Conservation (phyloP, 2,113 vertebrate genomes). For the Steatornis caripensis region DNA sequence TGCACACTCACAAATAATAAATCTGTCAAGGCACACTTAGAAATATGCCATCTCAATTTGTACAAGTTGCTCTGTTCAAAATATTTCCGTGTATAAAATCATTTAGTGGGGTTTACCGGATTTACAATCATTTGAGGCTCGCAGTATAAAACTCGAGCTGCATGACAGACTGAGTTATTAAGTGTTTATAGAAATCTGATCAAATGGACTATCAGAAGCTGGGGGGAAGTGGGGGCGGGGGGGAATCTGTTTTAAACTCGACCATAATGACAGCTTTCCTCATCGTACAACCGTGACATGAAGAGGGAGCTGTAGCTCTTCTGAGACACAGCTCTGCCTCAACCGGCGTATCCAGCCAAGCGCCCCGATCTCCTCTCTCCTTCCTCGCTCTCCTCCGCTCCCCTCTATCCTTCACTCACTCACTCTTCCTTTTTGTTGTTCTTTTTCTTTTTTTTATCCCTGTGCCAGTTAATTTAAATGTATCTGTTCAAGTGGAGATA, state of each 20-base stretch:
- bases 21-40: neutral
- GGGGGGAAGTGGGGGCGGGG: neutral
- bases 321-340: slow-evolving; percentile 75
- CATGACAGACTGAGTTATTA: slow-evolving; percentile 22
- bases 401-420: neutral
- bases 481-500: slow-evolving; percentile 93
- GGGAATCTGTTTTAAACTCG: slow-evolving; percentile 8
- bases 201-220: neutral
- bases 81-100: neutral
- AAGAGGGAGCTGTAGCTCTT: slow-evolving; percentile 98
- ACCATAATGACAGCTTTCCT: slow-evolving; percentile 58
- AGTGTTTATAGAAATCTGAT: slow-evolving; percentile 37
- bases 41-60: neutral
- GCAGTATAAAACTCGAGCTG: neutral
- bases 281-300: slow-evolving; percentile 83
- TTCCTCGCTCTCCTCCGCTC: slow-evolving; percentile 31
- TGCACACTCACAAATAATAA: neutral
- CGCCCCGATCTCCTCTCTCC: slow-evolving; percentile 62
- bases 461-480: slow-evolving; percentile 90
- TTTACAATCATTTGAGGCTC: neutral
- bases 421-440: slow-evolving; percentile 53
- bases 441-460: neutral
- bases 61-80: neutral
- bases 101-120: neutral
- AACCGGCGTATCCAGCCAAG: slow-evolving; percentile 36